Evolutionary conservation across 2,797 vertebrate genomes (phyloP), one percentile per base, ranked within the genome.

Genomic region (Rallus crepitans): DNA sequence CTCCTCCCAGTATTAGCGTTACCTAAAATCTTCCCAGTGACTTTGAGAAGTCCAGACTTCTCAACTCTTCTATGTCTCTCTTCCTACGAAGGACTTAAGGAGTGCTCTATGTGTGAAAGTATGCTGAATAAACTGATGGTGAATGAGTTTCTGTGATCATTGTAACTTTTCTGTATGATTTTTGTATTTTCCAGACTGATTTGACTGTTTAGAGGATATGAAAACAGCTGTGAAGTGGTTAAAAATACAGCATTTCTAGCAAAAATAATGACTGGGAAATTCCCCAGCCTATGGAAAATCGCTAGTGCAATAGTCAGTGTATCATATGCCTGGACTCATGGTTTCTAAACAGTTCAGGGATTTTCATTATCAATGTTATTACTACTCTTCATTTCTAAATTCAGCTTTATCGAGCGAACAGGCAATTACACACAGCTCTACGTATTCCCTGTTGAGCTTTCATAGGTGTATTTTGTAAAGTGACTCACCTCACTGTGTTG

Each of bases 381-480:
- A 47, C n/a, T 71, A 11, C 56, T 69, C 18, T 68, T 93, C 31
- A 30, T 87, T 93, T 94, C 68, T 84, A 69, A 90, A 89, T 91
- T 60, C 20, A 50, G 53, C 42, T 45, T 35, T 79, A 13, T 28
- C 69, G 60, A 82, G 75, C 64, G 56, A 90, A 31, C 40, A 94
- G 82, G 30, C 50, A 85, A 57, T 93, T 89, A 94, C 56, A 60
- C 57, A 83, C 75, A 16, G 59, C 66, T 92, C 33, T 64, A 18
- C 17, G 1, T 80, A 69, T 88, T 84, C 55, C 31, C 37, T 59
- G 7, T 47, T 79, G 77, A 53, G 52, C 31, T 87, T 71, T 88
- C 45, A 0, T 47, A 89, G 79, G n/a, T 33, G 6, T 80, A 30
- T 94, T 90, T 90, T 93, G 48, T 61, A 1, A 93, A 92, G 56